Base-by-base conservation (phyloP, 1,140 invertebrate species). In the Drosophila ambigua region DNA sequence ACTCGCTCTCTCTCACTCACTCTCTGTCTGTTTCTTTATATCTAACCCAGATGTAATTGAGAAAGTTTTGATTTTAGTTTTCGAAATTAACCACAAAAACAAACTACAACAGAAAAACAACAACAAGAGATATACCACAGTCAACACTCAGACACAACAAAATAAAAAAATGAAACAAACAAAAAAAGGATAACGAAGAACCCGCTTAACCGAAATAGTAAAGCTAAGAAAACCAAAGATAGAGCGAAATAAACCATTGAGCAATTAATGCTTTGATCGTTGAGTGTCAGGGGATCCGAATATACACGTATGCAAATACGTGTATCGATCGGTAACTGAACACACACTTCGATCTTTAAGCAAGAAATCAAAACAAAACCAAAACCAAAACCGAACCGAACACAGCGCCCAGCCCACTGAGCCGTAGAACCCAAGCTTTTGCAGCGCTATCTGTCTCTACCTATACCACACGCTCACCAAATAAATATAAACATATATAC, bases 381-480 rank as follows among this genome's bases (percentile, higher is more conserved):
- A 39, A 28, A 50, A 50, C 35, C 31, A 5, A 60, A 16, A 16
- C 16, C 16, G 16, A 16, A 35, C 31, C 8, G 31, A 35, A 35
- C 31, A 35, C 31, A 35, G 31, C 9, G 31, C 31, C 31, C 31
- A 35, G 20, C 5, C 26, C 51, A 60, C 28, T 58, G 28, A 72
- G 72, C 48, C 41, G 9, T 71, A 71, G 55, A 71, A 61, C 68
- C 68, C 67, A 68, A 28, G 68, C 68, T 71, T 71, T 72, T 72
- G 49, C 48, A 39, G 66, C 28, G 66, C 66, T 72, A 72, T 51
- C 68, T 72, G 67, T 72, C 48, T 72, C 55, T 69, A 15, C 71
- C 23, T 28, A 15, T 72, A 39, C 46, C 68, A 52, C 53, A 61
- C 44, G 51, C 67, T 63, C 39, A 28, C 28, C 11, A 62, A 11